Percentiles rank a stretch among this genome's conserved stretches.
Conservation (phyloP, 2,113 vertebrate genomes). For the Psophia crepitans region DNA sequence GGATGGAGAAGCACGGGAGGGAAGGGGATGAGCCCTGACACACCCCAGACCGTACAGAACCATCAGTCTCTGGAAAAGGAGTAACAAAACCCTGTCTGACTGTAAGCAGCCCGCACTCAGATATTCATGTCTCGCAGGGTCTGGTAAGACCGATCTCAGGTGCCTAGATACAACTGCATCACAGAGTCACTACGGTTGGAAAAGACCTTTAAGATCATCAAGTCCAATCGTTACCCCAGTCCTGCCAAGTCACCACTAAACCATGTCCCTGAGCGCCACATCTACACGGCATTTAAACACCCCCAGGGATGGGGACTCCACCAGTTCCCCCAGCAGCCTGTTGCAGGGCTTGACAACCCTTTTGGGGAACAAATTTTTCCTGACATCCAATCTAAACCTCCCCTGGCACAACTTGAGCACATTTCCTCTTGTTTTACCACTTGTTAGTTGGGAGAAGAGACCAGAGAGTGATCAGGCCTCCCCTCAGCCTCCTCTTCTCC, state of each 20-base stretch:
- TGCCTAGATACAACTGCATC: not conserved
- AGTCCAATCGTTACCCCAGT: not conserved
- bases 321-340: not conserved
- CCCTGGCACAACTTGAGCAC: too few species aligned
- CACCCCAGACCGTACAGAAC: not conserved
- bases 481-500: too few species aligned
- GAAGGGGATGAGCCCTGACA: not conserved
- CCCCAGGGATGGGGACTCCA: too few species aligned
- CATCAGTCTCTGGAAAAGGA: not conserved
- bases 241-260: not conserved
- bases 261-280: accelerated
- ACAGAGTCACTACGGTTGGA: not conserved
- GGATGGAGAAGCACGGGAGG: not conserved
- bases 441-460: too few species aligned
- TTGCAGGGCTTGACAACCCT: too few species aligned
- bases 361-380: too few species aligned
- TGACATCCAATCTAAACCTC: too few species aligned
- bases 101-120: not conserved
- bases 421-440: too few species aligned
- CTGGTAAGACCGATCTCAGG: not conserved
- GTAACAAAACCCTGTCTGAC: not conserved
- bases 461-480: too few species aligned
- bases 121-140: accelerated
- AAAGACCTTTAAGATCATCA: not conserved
- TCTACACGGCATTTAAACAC: not conserved